These are phyloP conservation scores for Chrysolina americana DNA, from an alignment of 2,888 invertebrate species.

Conservation along the genomic window DNA sequence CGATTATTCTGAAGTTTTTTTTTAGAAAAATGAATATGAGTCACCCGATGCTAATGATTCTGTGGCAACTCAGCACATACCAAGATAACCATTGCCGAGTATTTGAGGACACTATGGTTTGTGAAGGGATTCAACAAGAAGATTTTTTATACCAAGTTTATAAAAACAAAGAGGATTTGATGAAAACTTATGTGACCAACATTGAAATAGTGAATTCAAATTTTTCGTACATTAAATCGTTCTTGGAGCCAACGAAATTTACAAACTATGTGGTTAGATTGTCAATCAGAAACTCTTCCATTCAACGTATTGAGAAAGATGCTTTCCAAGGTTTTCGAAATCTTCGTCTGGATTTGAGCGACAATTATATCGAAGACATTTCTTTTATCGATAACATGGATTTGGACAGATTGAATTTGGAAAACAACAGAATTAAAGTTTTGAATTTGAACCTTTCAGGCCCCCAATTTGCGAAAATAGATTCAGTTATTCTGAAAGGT, in stretches of 20 bases:
- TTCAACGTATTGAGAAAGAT: background rate
- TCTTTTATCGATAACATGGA: constrained; percentile 9
- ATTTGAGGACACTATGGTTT: background rate
- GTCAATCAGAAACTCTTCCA: constrained; percentile 2
- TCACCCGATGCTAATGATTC: background rate
- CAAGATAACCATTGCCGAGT: background rate
- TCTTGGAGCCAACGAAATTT: background rate
- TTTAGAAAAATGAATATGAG: constrained; percentile 7
- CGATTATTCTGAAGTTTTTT: background rate
- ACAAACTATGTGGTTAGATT: background rate
- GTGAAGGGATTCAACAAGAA: constrained; percentile 18
- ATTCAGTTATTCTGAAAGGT: background rate
- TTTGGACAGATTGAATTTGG: background rate
- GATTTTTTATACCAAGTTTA: constrained; percentile 8
- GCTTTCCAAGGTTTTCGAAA: background rate
- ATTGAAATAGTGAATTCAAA: constrained; percentile 15
- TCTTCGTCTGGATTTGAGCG: background rate
- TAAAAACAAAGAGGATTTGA: background rate
- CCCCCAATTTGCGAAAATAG: background rate
- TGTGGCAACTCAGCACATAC: background rate
- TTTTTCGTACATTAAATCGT: background rate
- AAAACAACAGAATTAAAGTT: background rate
- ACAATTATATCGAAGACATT: constrained; percentile 4
- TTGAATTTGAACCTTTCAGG: background rate
- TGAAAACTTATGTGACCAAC: background rate